Evolutionary conservation across 2,797 vertebrate genomes (phyloP), one percentile per base, ranked within the genome.

Genomic region (Lemur catta): DNA sequence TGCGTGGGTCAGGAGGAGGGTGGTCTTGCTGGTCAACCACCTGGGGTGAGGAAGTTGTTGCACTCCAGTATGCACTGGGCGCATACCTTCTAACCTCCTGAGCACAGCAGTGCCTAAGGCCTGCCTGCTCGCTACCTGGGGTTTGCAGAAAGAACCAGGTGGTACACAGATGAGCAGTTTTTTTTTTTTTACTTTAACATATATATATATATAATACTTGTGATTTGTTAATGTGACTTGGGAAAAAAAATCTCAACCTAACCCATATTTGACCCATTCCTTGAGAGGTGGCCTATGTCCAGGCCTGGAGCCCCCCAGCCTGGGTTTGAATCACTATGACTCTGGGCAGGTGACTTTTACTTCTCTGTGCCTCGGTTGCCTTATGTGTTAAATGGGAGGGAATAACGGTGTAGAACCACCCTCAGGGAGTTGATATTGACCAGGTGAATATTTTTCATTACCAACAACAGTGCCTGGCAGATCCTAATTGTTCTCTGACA

Each of bases 51-150:
- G 12, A n/a, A 14, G 2, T 0, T 6, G 6, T 30, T 38, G 3
- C 3, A 11, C 15, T 76, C 48, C 24, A 7, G 30, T 15, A 43
- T 8, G 6, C 5, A 24, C 67, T 1, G 11, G 50, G 4, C 0
- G 0, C 33, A 3, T 0, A 6, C 22, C 12, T n/a, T 12, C 10
- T 4, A 18, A 18, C 33, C 17, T 57, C 38, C 33, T 0, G 14
- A 46, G 48, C 7, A 46, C 6, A 26, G 41, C 33, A 33, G 0
- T 8, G 50, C 41, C 13, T 14, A n/a, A 30, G 15, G 30, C 11
- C 5, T 5, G 33, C 43, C 74, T 22, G 1, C 35, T 33, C 17
- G 1, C 35, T 33, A 24, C 17, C 7, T 0, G 8, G 50, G 18
- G 7, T 28, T 24, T 57, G 46, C 61, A 33, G 61, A 26, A 10